A percentile compares a stretch with the other conserved stretches of the same genome.
phyloP scores from a whole-genome alignment of 2,888 invertebrate genomes.

The Melieria omissa region DNA sequence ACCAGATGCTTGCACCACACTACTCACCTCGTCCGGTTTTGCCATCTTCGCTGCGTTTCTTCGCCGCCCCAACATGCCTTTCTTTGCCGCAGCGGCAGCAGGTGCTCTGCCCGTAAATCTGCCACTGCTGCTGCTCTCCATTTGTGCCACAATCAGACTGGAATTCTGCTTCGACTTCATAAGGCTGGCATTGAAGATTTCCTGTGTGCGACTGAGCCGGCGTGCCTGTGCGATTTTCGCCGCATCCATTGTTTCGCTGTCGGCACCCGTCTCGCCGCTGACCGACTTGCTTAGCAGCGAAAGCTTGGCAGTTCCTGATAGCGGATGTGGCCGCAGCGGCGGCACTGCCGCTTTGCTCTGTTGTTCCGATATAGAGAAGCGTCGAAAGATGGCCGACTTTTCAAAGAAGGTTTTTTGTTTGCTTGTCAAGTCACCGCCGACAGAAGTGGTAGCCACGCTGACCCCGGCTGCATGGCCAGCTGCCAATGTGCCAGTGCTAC shows the following conservation, averaged over 20 bases:
- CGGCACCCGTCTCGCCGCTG: constrained; percentile 32
- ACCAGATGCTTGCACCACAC: not conserved
- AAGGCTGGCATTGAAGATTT: constrained; percentile 51
- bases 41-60: constrained; percentile 13
- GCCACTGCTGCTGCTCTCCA: constrained; percentile 48
- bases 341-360: constrained; percentile 42
- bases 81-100: constrained; percentile 5
- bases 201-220: constrained; percentile 51
- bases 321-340: constrained; percentile 46
- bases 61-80: no score
- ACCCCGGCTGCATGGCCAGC: not conserved
- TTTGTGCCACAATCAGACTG: constrained; percentile 59
- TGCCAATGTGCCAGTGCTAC: not conserved
- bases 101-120: constrained; percentile 25
- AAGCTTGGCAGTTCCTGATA: constrained; percentile 37
- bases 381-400: constrained; percentile 54
- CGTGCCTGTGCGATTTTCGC: constrained; percentile 43
- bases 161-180: constrained; percentile 53
- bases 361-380: constrained; percentile 55
- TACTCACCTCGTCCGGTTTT: no score
- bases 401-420: constrained; percentile 54
- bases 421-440: constrained; percentile 45
- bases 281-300: constrained; percentile 10
- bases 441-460: constrained; percentile 5
- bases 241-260: constrained; percentile 35